Evolutionary conservation across 1,140 invertebrate species (phyloP).

Genomic region (Drosophila mayri): DNA sequence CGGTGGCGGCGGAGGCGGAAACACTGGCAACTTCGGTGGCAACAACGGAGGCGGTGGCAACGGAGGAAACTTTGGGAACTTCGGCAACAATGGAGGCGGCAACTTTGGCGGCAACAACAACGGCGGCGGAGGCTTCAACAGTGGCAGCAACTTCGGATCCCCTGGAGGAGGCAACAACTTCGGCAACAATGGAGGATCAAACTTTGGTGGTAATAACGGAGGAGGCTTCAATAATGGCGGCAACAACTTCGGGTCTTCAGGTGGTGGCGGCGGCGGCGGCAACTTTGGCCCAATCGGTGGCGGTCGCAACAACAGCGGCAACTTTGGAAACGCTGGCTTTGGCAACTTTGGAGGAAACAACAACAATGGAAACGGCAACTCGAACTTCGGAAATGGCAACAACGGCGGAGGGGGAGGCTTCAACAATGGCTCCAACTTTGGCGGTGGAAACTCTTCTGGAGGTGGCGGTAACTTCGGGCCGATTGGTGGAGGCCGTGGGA

Average conservation of each 20-base stretch:
- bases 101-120: constrained; percentile 67
- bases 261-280: constrained; percentile 20
- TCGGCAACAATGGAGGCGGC: constrained; percentile 66
- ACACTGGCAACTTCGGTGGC: constrained; percentile 54
- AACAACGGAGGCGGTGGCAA: constrained; percentile 52
- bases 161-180: constrained; percentile 48
- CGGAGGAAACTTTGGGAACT: constrained; percentile 59
- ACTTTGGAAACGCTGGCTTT: constrained; percentile 46
- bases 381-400: constrained; percentile 42
- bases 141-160: constrained; percentile 43
- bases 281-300: constrained; percentile 66
- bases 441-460: constrained; percentile 21
- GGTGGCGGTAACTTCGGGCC: constrained; percentile 68
- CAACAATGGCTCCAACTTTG: constrained; percentile 53
- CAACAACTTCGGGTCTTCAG: constrained; percentile 51
- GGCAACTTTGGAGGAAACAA: constrained; percentile 55
- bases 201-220: constrained; percentile 45
- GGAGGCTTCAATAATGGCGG: constrained; percentile 58
- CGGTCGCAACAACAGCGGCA: constrained; percentile 61
- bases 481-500: constrained; percentile 63
- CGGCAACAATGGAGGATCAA: constrained; percentile 58
- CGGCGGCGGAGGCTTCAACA: constrained; percentile 61
- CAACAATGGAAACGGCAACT: constrained; percentile 43
- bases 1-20: constrained; percentile 45
- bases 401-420: constrained; percentile 43